A percentile compares a stretch with the other conserved stretches of the same genome.
Conservation (phyloP, 2,113 vertebrate genomes). For the Chunga burmeisteri region DNA sequence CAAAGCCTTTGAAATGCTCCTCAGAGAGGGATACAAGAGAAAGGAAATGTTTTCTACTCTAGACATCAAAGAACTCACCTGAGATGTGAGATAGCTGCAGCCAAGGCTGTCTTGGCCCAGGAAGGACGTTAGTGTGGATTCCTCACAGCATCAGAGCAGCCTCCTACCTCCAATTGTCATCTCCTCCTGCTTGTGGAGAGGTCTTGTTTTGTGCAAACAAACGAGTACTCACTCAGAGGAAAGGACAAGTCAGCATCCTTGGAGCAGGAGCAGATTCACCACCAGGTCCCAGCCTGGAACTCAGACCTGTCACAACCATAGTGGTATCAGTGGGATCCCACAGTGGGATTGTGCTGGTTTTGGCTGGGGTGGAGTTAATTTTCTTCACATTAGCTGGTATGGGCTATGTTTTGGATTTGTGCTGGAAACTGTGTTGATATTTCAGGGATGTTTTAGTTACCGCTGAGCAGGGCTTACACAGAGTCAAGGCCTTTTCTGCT, state of each 20-base stretch:
- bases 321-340: neutral
- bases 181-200: neutral
- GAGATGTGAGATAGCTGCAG: neutral
- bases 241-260: neutral
- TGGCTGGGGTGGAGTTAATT: too few species aligned
- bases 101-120: neutral
- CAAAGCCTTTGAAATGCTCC: neutral
- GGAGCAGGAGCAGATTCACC: neutral
- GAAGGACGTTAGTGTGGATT: neutral
- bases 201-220: neutral
- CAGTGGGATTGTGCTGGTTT: neutral
- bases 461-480: too few species aligned
- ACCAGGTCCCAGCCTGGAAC: neutral
- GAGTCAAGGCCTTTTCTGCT: too few species aligned
- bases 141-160: neutral
- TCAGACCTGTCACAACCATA: neutral
- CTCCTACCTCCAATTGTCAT: neutral
- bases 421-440: too few species aligned
- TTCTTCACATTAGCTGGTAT: too few species aligned
- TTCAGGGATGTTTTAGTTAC: too few species aligned
- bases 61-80: neutral
- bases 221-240: neutral
- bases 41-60: neutral
- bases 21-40: neutral
- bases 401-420: too few species aligned